Percentiles rank a stretch among this genome's conserved stretches.
These are phyloP conservation scores for Echinarachnius parma DNA, from an alignment of 53 echinoderm and acorn worm species.

Conservation along the genomic window DNA sequence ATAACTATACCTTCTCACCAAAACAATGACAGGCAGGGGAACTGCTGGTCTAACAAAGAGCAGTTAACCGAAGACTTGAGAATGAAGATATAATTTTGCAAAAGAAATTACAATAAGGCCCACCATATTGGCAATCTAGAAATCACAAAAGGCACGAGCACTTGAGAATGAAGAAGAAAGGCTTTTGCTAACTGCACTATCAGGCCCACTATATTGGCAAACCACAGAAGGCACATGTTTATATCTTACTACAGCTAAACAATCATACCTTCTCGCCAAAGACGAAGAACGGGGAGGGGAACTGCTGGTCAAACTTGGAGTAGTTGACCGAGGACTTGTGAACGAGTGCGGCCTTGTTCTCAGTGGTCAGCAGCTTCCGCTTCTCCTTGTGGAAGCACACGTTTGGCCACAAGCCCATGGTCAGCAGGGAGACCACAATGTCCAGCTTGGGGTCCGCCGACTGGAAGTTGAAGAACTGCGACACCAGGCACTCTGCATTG, in stretches of 20 bases:
- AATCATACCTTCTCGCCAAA: conserved; percentile 84
- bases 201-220: too few relatives aligned
- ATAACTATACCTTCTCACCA: too few relatives aligned
- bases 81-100: too few relatives aligned
- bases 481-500: conserved; percentile 66
- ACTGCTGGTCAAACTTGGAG: conserved; percentile 97
- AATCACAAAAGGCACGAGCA: too few relatives aligned
- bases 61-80: too few relatives aligned
- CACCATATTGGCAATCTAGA: too few relatives aligned
- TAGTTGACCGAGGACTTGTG: conserved; percentile 97
- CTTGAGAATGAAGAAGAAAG: too few relatives aligned
- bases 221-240: too few relatives aligned
- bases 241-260: background rate
- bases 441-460: conserved; percentile 77
- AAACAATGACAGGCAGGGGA: too few relatives aligned
- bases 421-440: conserved; percentile 66
- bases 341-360: conserved; percentile 95
- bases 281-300: conserved; percentile 90
- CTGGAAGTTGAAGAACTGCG: conserved; percentile 73
- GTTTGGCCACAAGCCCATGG: conserved; percentile 90
- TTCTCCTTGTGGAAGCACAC: conserved; percentile 94
- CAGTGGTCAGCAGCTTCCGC: conserved; percentile 88
- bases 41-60: too few relatives aligned
- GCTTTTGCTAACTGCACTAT: too few relatives aligned
- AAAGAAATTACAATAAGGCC: too few relatives aligned